These are phyloP conservation scores for Pongo abelii DNA, from an alignment of 2,113 vertebrate species.

Conservation along the genomic window DNA sequence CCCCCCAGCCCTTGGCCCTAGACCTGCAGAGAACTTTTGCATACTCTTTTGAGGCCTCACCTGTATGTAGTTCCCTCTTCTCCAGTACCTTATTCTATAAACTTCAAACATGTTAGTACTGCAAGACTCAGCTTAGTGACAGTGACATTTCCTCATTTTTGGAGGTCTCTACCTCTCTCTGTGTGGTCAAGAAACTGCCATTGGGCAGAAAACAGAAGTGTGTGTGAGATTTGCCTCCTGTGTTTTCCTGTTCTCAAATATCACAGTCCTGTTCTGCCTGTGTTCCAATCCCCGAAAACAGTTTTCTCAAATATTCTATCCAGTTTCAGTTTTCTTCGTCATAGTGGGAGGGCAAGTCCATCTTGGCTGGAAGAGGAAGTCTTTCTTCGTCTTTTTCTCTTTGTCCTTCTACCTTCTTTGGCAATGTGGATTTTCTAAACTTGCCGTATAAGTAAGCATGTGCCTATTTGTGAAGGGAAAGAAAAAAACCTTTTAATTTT, in stretches of 20 bases:
- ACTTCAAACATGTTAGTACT: background rate
- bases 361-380: background rate
- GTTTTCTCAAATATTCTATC: background rate
- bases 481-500: background rate
- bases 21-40: background rate
- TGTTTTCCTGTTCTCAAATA: background rate
- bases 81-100: background rate
- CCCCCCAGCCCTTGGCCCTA: background rate
- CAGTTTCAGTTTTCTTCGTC: background rate
- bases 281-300: background rate
- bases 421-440: background rate
- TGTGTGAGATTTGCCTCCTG: background rate
- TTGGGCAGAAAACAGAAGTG: background rate
- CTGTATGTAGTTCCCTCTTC: background rate
- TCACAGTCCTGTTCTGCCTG: background rate
- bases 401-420: background rate
- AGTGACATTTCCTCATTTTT: background rate
- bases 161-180: background rate
- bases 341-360: background rate
- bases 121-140: background rate
- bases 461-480: background rate
- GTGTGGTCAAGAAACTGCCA: background rate
- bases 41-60: background rate
- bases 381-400: background rate
- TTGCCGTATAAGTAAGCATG: background rate